Percentiles rank a stretch among this genome's conserved stretches.
Evolutionary conservation across 1,140 invertebrate genomes (phyloP).

Genomic region (Sarcophaga bullata): DNA sequence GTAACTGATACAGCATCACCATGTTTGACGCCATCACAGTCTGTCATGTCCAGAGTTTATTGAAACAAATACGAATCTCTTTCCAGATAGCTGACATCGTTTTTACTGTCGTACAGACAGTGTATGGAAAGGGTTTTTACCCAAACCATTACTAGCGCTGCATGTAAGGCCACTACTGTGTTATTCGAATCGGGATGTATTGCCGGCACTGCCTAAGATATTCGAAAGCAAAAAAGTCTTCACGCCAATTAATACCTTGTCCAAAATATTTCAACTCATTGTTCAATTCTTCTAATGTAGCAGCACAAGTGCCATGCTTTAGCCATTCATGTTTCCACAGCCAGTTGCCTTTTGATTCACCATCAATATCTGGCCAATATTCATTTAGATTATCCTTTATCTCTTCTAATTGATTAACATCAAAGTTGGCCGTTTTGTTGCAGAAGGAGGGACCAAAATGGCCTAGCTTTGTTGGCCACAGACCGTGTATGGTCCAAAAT

Average conservation of each 20-base stretch:
- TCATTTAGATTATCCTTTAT: conserved; percentile 72
- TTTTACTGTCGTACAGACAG: conserved; percentile 71
- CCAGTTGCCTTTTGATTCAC: conserved; percentile 67
- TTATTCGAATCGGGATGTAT: conserved; percentile 73
- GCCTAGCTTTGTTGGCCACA: conserved; percentile 81
- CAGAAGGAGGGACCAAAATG: conserved; percentile 77
- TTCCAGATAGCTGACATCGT: conserved; percentile 69
- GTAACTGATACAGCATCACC: conserved; percentile 52
- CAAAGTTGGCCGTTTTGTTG: conserved; percentile 74
- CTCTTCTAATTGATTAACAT: conserved; percentile 69
- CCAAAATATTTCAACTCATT: conserved; percentile 79
- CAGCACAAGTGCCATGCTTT: conserved; percentile 86
- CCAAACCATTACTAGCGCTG: conserved; percentile 69
- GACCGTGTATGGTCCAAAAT: conserved; percentile 82
- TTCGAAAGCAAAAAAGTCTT: conserved; percentile 73
- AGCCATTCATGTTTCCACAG: conserved; percentile 87
- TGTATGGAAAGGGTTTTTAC: conserved; percentile 73
- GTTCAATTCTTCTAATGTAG: conserved; percentile 70
- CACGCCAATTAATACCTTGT: conserved; percentile 73
- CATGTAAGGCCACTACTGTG: conserved; percentile 69
- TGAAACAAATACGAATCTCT: conserved; percentile 76
- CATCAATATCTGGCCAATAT: conserved; percentile 81
- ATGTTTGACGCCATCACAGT: conserved; percentile 69
- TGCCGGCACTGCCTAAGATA: conserved; percentile 69
- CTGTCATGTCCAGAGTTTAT: conserved; percentile 69